These are phyloP conservation scores for Nothocercus julius DNA, from an alignment of 2,113 vertebrate genomes.

Conservation along the genomic window DNA sequence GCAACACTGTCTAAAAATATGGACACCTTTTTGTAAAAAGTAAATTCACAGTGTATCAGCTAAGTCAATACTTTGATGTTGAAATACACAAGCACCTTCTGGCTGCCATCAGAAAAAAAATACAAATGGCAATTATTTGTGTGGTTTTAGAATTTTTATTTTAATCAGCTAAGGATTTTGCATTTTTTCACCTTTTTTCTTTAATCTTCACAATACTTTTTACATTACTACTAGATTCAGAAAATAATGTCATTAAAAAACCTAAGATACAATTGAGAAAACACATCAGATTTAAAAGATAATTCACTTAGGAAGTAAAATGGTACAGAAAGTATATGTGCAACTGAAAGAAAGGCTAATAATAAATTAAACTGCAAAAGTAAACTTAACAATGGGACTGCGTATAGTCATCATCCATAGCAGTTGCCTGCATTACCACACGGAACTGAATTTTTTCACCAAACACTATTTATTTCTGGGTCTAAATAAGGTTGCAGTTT, in stretches of 20 bases:
- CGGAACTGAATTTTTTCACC: neutral
- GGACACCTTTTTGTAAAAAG: neutral
- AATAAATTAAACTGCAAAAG: neutral
- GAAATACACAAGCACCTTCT: neutral
- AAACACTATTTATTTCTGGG: neutral
- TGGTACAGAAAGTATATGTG: neutral
- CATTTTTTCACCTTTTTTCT: neutral
- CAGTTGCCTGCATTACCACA: neutral
- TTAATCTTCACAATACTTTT: neutral
- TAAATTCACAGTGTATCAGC: neutral
- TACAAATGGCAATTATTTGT: neutral
- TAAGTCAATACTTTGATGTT: neutral
- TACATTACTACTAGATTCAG: neutral
- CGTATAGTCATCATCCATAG: accelerated
- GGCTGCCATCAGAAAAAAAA: neutral
- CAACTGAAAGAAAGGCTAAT: neutral
- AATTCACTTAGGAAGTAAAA: neutral
- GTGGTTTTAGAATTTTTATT: neutral
- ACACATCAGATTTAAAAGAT: neutral
- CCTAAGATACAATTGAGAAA: neutral
- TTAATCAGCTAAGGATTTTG: neutral
- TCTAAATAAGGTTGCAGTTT: neutral
- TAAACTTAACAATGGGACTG: neutral
- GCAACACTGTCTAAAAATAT: neutral
- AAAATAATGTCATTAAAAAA: neutral